phyloP scores from a whole-genome alignment of 2,888 invertebrate species.

The Tenthredo amoena region DNA sequence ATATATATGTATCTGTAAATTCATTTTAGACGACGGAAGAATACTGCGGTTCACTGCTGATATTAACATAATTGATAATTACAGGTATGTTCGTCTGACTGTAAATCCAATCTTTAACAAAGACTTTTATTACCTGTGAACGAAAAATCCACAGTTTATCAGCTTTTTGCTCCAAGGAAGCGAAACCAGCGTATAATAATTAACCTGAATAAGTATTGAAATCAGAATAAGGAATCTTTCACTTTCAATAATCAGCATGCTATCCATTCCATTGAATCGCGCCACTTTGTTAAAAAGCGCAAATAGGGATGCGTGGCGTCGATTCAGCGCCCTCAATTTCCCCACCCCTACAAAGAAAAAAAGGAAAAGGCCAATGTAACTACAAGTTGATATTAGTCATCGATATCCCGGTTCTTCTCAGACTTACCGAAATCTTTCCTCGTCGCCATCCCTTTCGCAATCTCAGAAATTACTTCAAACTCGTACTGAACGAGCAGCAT shows the following conservation, averaged over 20 bases:
- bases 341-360: background rate
- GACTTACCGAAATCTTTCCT: background rate
- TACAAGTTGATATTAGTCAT: background rate
- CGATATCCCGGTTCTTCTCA: background rate
- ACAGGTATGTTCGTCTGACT: background rate
- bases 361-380: background rate
- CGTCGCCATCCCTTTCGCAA: background rate
- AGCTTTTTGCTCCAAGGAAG: background rate
- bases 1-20: background rate
- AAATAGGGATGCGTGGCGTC: constrained; percentile 6
- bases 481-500: constrained; percentile 39
- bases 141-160: background rate
- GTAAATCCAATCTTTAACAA: background rate
- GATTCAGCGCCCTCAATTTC: constrained; percentile 5
- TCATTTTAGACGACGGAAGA: background rate
- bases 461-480: background rate
- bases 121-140: background rate
- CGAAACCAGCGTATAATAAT: background rate
- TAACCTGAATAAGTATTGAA: background rate
- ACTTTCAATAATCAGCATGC: constrained; percentile 12
- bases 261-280: background rate
- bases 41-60: background rate
- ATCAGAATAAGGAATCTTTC: background rate
- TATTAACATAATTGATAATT: too few species aligned
- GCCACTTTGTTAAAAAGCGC: background rate